phyloP scores from a whole-genome alignment of 2,113 vertebrate species.

The Prietella phreatophila region DNA sequence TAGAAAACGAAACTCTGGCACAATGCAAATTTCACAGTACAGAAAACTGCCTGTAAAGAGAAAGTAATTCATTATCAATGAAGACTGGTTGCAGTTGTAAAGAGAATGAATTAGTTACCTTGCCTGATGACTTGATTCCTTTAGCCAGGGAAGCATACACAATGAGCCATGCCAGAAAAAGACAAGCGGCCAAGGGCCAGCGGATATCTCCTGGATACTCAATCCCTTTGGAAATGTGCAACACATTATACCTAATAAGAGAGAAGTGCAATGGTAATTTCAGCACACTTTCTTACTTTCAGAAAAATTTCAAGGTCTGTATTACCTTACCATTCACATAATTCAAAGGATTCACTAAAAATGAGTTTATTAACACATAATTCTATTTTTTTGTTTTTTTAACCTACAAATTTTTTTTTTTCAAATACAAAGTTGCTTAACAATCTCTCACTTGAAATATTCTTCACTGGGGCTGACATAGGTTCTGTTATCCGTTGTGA shows the following conservation, averaged over 20 bases:
- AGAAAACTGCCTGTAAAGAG: not conserved
- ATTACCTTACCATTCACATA: not conserved
- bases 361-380: not conserved
- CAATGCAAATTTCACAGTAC: not conserved
- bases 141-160: conserved; percentile 95
- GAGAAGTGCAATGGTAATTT: not conserved
- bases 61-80: not conserved
- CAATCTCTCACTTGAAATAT: conserved; percentile 92
- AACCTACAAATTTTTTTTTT: not conserved
- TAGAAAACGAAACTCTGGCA: not conserved
- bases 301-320: not conserved
- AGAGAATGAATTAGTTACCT: conserved; percentile 71
- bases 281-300: not conserved
- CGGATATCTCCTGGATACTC: conserved; percentile 94
- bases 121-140: conserved; percentile 98
- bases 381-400: not conserved
- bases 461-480: conserved; percentile 98
- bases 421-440: not conserved
- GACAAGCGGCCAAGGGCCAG: conserved; percentile 88
- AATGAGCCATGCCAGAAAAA: conserved; percentile 92
- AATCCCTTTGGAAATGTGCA: conserved; percentile 98
- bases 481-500: conserved; percentile 82
- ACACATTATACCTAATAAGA: conserved; percentile 85
- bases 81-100: not conserved
- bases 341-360: not conserved